A percentile compares a stretch with the other conserved stretches of the same genome.
phyloP scores from a whole-genome alignment of 2,888 invertebrate genomes.

The Neocrepidodera transversa region DNA sequence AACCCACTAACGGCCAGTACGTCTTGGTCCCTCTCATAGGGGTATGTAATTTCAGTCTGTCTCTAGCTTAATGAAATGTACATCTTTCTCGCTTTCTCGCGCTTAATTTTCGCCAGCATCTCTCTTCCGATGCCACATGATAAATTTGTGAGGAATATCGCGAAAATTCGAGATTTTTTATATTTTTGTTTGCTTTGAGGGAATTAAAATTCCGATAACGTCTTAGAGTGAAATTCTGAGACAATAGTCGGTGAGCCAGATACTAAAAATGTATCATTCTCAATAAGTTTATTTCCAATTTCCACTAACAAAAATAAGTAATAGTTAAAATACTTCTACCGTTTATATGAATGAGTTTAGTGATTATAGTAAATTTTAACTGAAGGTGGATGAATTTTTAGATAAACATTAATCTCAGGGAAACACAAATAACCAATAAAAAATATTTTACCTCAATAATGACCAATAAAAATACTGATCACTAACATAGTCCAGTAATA shows the following conservation, averaged over 20 bases:
- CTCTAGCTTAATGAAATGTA: constrained; percentile 62
- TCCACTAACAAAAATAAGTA: too few species aligned
- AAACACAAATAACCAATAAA: too few species aligned
- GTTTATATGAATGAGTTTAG: too few species aligned
- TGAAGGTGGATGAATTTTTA: too few species aligned
- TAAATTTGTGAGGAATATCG: constrained; percentile 53
- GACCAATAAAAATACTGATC: too few species aligned
- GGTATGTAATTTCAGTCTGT: constrained; percentile 63
- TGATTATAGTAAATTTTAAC: too few species aligned
- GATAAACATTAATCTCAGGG: too few species aligned
- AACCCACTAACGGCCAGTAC: constrained; percentile 46
- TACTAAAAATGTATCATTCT: too few species aligned
- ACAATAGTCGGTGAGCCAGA: constrained; percentile 5
- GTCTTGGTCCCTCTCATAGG: constrained; percentile 57
- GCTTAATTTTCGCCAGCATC: constrained; percentile 49
- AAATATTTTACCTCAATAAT: too few species aligned
- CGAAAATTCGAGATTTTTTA: constrained; percentile 40
- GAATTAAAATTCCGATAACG: constrained; percentile 43
- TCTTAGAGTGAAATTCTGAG: neutral
- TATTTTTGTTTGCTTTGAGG: constrained; percentile 31
- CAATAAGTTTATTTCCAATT: too few species aligned
- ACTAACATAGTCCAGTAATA: too few species aligned
- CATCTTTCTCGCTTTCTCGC: constrained; percentile 54
- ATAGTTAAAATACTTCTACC: too few species aligned
- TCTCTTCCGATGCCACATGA: constrained; percentile 53